Base-by-base conservation (phyloP, 2,797 vertebrate species). In the Poecilia gillii region DNA sequence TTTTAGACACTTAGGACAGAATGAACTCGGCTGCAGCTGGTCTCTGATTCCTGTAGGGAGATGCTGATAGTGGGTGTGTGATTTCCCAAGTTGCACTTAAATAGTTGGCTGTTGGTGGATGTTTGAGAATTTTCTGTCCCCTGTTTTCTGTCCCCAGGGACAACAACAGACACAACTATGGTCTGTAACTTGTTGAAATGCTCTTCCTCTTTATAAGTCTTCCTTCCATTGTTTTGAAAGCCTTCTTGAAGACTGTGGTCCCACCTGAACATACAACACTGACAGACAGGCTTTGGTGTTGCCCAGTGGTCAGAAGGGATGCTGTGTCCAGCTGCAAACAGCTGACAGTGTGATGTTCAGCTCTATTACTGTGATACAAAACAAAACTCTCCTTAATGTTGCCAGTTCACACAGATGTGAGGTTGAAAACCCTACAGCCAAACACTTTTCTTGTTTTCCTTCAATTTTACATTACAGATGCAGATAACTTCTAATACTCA, bases 1-100 rank as follows among this genome's bases (percentile, higher is more conserved):
- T 4, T 28, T 71, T 45, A 14, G 66, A 70, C 41, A 14, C 23
- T 28, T 3, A 36, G 75, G 59, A 75, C 59, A 79, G 62, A 57
- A 55, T 55, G 77, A 81, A 66, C 49, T n/a, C 71, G 66, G n/a
- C 13, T 81, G 80, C 87, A 90, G 89, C 88, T 91, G 87, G 6
- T 74, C 49, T 71, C 79, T 73, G 25, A 25, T 73, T 66, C 77
- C 77, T 51, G 76, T 6, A 49, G 81, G 78, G 84, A 76, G 59
- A 76, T 18, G n/a, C 64, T 51, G 74, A 77, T 68, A 55, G 76
- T 85, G 82, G 75, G 68, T 78, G 81, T 81, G 75, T 73, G 73
- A 76, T 72, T 51, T 77, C 64, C 64, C 62, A 43, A 70, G 74
- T 13, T 39, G 2, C 57, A 45, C 80, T 55, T 73, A 18, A 47